Conservation (phyloP, 1,140 invertebrate genomes). For the Drosophila grimshawi region DNA sequence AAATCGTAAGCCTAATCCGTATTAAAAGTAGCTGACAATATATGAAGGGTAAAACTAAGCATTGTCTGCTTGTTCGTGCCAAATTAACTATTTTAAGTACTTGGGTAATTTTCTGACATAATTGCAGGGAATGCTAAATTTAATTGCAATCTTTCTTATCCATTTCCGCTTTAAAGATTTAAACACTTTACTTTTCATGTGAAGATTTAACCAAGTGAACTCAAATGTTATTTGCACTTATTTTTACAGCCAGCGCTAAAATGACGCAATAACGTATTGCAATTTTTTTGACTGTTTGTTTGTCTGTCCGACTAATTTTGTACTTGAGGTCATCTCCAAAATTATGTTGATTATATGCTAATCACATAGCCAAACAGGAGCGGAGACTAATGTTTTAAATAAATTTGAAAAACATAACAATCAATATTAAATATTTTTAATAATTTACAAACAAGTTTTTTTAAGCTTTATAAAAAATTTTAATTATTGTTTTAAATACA, state of each 20-base stretch:
- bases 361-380: too few species aligned
- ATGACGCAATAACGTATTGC: background rate
- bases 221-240: background rate
- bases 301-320: too few species aligned
- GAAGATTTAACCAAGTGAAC: background rate
- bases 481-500: too few species aligned
- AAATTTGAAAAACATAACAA: too few species aligned
- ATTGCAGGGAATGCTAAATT: slow-evolving; percentile 31
- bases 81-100: slow-evolving; percentile 42
- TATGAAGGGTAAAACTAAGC: slow-evolving; percentile 27
- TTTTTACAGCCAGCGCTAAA: background rate
- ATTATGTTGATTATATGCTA: too few species aligned
- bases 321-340: too few species aligned
- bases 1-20: slow-evolving; percentile 30
- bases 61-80: slow-evolving; percentile 14
- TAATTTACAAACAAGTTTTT: background rate
- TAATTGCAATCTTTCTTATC: slow-evolving; percentile 35
- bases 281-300: too few species aligned
- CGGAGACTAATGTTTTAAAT: too few species aligned
- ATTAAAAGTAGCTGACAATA: slow-evolving; percentile 28
- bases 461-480: too few species aligned
- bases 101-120: slow-evolving; percentile 11
- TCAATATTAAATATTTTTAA: background rate
- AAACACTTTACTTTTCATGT: background rate
- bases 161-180: slow-evolving; percentile 17